These are phyloP conservation scores for Nymphalis polychloros DNA, from an alignment of 2,888 invertebrate species.

Conservation along the genomic window DNA sequence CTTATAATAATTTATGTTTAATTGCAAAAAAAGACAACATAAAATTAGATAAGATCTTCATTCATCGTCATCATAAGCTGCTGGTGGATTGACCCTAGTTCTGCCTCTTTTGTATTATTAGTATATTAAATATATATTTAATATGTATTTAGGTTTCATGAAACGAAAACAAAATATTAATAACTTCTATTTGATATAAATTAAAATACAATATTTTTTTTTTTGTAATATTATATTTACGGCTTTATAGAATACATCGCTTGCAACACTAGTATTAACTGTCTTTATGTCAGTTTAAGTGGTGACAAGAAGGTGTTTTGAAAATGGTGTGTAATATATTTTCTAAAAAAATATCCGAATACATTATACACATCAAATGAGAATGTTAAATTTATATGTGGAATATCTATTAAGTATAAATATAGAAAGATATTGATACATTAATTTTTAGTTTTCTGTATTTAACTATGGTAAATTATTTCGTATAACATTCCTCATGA, in stretches of 20 bases:
- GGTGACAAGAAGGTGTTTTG: slow-evolving; percentile 28
- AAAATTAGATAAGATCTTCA: too few species aligned
- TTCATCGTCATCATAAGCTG: too few species aligned
- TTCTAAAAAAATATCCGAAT: slow-evolving; percentile 9
- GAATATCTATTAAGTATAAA: not conserved
- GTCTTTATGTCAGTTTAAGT: slow-evolving; percentile 27
- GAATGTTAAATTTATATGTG: slow-evolving; percentile 4
- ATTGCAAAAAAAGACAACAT: too few species aligned
- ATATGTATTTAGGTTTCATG: too few species aligned
- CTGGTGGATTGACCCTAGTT: too few species aligned
- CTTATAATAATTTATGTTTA: too few species aligned
- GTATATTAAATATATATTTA: too few species aligned
- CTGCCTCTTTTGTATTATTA: too few species aligned
- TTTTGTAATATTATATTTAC: too few species aligned
- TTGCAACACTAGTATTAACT: not conserved
- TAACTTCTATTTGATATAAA: too few species aligned
- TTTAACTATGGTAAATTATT: not conserved
- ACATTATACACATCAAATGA: slow-evolving; percentile 3
- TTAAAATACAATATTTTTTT: too few species aligned
- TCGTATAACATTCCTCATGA: not conserved
- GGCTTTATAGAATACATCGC: not conserved
- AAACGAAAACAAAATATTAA: too few species aligned
- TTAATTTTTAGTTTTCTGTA: not conserved
- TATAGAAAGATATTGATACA: not conserved
- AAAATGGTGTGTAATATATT: slow-evolving; percentile 27